phyloP scores from a whole-genome alignment of 2,888 invertebrate genomes.

The Pristionchus maxplancki region DNA sequence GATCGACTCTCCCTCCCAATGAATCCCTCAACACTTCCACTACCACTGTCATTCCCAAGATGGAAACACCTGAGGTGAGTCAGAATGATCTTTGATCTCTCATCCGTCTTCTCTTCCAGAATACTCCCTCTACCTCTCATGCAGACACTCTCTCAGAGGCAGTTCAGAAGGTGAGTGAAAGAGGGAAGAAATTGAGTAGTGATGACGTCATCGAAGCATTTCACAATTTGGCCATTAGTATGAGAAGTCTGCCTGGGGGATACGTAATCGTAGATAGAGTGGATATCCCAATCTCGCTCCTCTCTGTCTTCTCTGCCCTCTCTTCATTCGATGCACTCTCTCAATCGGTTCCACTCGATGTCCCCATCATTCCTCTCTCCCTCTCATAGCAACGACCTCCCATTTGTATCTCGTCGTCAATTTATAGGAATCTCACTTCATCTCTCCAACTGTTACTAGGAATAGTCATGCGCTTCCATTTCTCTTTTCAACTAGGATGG shows the following conservation, averaged over 20 bases:
- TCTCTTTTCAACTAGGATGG: not conserved
- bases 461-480: not conserved
- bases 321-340: not conserved
- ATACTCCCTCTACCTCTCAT: not conserved
- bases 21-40: not conserved
- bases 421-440: not conserved
- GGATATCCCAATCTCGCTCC: not conserved
- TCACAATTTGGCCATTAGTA: slow-evolving; percentile 8
- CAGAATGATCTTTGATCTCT: too few species aligned
- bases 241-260: not conserved
- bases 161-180: slow-evolving; percentile 10
- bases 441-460: not conserved
- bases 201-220: not conserved
- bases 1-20: not conserved
- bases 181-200: not conserved
- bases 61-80: slow-evolving; percentile 30
- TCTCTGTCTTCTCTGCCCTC: too few species aligned
- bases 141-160: not conserved
- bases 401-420: not conserved
- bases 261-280: not conserved
- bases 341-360: not conserved
- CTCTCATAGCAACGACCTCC: slow-evolving; percentile 23
- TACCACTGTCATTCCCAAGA: slow-evolving; percentile 37
- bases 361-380: not conserved
- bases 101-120: not conserved